Evolutionary conservation across 1,140 invertebrate genomes (phyloP).

Genomic region (Neelides sp.): DNA sequence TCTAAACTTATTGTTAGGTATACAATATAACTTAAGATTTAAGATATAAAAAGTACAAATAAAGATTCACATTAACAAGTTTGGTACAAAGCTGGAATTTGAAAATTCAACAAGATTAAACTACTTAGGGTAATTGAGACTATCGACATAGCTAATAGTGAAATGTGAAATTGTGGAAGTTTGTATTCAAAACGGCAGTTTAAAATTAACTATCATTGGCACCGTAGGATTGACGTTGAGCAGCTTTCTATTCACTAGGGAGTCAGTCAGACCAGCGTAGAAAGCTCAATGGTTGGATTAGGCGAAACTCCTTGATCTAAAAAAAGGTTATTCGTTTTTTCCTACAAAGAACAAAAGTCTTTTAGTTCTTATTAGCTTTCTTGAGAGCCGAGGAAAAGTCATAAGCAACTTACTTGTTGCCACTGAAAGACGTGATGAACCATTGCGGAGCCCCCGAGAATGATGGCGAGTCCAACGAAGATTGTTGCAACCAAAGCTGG

Average conservation of each 20-base stretch:
- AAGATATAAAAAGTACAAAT: too few species aligned
- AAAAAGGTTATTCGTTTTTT: slow-evolving; percentile 25
- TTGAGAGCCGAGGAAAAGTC: not conserved
- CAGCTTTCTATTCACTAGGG: slow-evolving; percentile 1
- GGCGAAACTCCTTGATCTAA: slow-evolving; percentile 20
- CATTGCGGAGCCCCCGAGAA: slow-evolving; percentile 29
- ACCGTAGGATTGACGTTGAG: slow-evolving; percentile 11
- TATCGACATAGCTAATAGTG: too few species aligned
- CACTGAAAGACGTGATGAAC: slow-evolving; percentile 29
- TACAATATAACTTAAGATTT: too few species aligned
- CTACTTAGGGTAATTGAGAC: too few species aligned
- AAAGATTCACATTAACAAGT: too few species aligned
- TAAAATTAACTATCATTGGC: slow-evolving; percentile 6
- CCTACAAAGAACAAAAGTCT: slow-evolving; percentile 15
- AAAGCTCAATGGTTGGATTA: slow-evolving; percentile 30
- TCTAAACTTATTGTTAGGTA: too few species aligned
- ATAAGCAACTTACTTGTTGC: slow-evolving; percentile 24
- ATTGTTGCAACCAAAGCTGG: slow-evolving; percentile 26
- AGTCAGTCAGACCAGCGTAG: slow-evolving; percentile 28
- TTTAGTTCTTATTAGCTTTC: slow-evolving; percentile 1
- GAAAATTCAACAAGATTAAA: too few species aligned
- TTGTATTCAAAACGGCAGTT: too few species aligned
- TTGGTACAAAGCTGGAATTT: too few species aligned
- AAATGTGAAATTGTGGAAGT: too few species aligned
- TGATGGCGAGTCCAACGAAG: slow-evolving; percentile 22